Conservation (phyloP, 2,888 invertebrate genomes). For the Lasioglossum oenotherae region DNA sequence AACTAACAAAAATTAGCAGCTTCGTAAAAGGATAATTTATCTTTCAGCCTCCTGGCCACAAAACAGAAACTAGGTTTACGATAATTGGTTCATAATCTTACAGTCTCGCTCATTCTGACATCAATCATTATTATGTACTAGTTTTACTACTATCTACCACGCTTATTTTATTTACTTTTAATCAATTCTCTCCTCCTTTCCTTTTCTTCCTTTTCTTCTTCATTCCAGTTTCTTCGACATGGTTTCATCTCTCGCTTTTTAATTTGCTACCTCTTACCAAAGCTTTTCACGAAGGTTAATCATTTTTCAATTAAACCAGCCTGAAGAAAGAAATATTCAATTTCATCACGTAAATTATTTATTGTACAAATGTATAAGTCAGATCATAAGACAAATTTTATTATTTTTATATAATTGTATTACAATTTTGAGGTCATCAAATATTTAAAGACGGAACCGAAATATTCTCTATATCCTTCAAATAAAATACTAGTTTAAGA, state of each 20-base stretch:
- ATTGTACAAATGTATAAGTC: not conserved
- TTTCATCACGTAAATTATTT: not conserved
- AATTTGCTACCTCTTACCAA: not conserved
- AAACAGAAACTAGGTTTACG: not conserved
- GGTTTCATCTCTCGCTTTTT: not conserved
- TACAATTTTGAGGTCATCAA: no score
- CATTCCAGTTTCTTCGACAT: not conserved
- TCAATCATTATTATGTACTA: not conserved
- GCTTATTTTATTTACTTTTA: not conserved
- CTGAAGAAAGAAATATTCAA: no score
- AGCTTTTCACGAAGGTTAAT: not conserved
- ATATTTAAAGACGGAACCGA: no score
- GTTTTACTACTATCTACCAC: no score
- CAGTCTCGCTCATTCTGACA: not conserved
- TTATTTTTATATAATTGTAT: not conserved
- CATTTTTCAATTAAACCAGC: not conserved
- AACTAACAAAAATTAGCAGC: no score
- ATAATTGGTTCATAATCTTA: not conserved
- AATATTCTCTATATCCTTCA: no score
- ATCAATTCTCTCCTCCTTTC: not conserved
- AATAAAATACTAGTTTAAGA: no score
- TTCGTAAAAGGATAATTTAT: no score
- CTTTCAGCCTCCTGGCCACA: not conserved
- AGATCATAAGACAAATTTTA: not conserved
- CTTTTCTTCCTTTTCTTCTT: not conserved